Evolutionary conservation across 2,888 invertebrate genomes (phyloP).

Genomic region (Sphaeridia pumilis): DNA sequence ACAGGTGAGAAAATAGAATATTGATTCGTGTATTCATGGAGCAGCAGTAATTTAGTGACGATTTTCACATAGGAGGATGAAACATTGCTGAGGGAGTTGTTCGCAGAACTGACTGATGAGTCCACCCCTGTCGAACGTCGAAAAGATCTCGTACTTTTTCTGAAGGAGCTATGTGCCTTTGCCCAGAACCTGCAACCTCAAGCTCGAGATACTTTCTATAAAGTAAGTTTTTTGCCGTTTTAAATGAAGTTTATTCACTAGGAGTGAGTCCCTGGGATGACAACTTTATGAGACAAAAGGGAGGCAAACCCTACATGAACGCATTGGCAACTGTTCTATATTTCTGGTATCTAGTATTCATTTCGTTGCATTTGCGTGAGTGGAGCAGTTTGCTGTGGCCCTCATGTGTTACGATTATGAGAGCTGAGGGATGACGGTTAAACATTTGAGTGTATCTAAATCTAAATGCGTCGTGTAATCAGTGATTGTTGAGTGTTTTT

Average conservation of each 20-base stretch:
- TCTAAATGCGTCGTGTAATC: too few relatives aligned
- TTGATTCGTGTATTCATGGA: too few relatives aligned
- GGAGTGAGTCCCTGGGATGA: constrained; percentile 25
- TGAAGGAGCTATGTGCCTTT: constrained; percentile 98
- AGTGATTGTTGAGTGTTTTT: too few relatives aligned
- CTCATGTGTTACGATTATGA: constrained; percentile 36
- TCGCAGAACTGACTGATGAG: constrained; percentile 81
- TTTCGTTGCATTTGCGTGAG: constrained; percentile 6
- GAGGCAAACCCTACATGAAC: constrained; percentile 17
- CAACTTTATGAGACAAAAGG: constrained; percentile 23
- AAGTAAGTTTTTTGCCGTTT: constrained; percentile 47
- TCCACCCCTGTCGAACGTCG: constrained; percentile 71
- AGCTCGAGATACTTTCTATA: constrained; percentile 94
- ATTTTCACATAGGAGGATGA: constrained; percentile 71
- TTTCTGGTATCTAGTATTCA: constrained; percentile 4
- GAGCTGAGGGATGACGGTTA: constrained; percentile 32
- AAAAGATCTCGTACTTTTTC: constrained; percentile 87
- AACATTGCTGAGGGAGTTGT: constrained; percentile 86
- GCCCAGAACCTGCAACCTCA: constrained; percentile 96
- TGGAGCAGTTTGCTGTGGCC: constrained; percentile 16
- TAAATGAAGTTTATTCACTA: too few relatives aligned
- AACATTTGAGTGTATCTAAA: too few relatives aligned
- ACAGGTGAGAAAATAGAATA: constrained; percentile 49
- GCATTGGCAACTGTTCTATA: constrained; percentile 3
- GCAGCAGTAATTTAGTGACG: too few relatives aligned